These are phyloP conservation scores for Halichoerus grypus DNA, from an alignment of 2,113 vertebrate genomes.

Conservation along the genomic window DNA sequence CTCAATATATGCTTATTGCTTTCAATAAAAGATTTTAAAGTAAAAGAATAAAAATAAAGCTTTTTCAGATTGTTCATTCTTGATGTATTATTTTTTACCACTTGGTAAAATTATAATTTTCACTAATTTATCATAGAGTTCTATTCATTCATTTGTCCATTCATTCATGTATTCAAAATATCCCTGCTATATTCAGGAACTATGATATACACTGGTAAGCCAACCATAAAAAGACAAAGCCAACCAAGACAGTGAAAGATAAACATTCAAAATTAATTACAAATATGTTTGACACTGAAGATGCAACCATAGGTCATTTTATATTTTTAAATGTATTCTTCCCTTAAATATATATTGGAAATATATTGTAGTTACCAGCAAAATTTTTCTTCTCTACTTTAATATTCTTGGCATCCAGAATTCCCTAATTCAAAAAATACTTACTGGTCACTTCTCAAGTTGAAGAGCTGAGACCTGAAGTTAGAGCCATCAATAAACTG, in stretches of 20 bases:
- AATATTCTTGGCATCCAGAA: background rate
- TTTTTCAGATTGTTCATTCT: background rate
- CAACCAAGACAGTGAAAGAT: background rate
- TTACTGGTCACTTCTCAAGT: background rate
- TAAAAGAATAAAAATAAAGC: background rate
- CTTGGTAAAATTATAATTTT: background rate
- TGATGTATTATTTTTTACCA: background rate
- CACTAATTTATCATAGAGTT: background rate
- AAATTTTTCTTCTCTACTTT: background rate
- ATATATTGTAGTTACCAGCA: background rate
- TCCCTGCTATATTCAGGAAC: background rate
- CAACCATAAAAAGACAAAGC: background rate
- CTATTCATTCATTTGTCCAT: background rate
- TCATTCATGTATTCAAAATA: background rate
- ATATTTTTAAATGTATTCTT: background rate
- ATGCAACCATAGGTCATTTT: background rate
- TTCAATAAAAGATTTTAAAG: background rate
- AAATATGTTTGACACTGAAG: background rate
- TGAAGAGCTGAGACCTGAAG: background rate
- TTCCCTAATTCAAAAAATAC: background rate
- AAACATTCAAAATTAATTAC: background rate
- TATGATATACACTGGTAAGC: background rate
- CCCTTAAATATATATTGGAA: background rate
- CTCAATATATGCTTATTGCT: background rate
- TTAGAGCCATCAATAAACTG: background rate